Percentiles rank a stretch among this genome's conserved stretches.
These are phyloP conservation scores for Agelaius phoeniceus DNA, from an alignment of 2,113 vertebrate species.

Conservation along the genomic window DNA sequence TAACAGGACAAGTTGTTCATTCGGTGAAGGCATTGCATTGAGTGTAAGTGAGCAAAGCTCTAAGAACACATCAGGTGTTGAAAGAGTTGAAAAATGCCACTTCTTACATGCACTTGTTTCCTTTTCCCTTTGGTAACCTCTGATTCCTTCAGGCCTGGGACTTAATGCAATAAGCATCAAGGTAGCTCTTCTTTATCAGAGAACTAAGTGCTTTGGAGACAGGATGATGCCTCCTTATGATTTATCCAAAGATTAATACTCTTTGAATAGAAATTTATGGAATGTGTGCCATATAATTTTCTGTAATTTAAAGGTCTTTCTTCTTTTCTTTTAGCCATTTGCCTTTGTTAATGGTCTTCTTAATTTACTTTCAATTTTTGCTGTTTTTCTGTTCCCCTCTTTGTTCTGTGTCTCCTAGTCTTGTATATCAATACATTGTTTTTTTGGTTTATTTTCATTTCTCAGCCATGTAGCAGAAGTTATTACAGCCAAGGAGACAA, in stretches of 20 bases:
- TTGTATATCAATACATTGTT: not conserved
- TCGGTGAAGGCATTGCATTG: not conserved
- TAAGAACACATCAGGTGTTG: not conserved
- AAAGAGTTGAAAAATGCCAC: not conserved
- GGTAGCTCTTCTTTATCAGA: not conserved
- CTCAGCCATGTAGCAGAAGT: not conserved
- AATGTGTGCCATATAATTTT: not conserved
- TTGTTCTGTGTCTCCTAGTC: not conserved
- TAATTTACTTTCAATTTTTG: not conserved
- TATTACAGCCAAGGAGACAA: not conserved
- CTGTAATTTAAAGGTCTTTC: not conserved
- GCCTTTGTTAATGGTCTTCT: not conserved
- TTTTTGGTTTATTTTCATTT: not conserved
- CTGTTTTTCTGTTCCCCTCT: not conserved
- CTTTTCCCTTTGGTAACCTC: not conserved
- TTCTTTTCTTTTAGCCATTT: not conserved
- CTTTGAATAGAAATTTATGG: not conserved
- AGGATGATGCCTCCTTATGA: not conserved
- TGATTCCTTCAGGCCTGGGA: not conserved
- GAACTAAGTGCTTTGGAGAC: not conserved
- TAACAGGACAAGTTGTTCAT: not conserved
- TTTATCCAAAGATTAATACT: not conserved
- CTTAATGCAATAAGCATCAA: not conserved
- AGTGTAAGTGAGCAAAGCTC: fast-evolving
- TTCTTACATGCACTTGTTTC: not conserved